A percentile compares a stretch with the other conserved stretches of the same genome.
Evolutionary conservation across 2,888 invertebrate species (phyloP).

Genomic region (Synanthedon andrenaeformis): DNA sequence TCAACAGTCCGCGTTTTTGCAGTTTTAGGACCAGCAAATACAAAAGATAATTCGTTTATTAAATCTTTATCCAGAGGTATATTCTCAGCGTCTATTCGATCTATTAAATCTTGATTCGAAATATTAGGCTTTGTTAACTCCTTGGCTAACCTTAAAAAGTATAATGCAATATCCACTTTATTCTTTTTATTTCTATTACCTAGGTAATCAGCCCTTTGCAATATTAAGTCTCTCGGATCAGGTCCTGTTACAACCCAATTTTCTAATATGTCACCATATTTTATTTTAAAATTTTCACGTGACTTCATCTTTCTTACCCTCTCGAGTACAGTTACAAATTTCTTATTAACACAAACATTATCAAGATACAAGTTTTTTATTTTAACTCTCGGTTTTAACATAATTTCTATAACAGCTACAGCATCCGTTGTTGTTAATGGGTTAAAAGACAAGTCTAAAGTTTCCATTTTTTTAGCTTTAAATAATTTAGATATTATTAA

Average conservation of each 20-base stretch:
- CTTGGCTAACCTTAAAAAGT: neutral
- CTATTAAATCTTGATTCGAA: neutral
- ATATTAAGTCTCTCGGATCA: conserved; percentile 21
- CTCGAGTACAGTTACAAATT: conserved; percentile 16
- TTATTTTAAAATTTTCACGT: conserved; percentile 18
- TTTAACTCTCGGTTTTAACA: conserved; percentile 21
- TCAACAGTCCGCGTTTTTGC: neutral
- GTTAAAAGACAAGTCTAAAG: conserved; percentile 30
- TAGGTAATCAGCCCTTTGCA: conserved; percentile 24
- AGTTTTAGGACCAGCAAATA: neutral
- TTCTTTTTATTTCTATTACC: conserved; percentile 10
- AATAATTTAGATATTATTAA: conserved; percentile 14
- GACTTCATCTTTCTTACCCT: conserved; percentile 20
- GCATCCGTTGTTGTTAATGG: conserved; percentile 24
- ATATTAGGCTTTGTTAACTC: neutral
- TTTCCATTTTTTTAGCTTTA: conserved; percentile 19
- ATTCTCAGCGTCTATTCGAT: neutral
- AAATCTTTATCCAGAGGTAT: neutral
- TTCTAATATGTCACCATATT: conserved; percentile 17
- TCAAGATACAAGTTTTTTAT: conserved; percentile 22
- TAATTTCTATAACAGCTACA: conserved; percentile 14
- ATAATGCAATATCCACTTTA: conserved; percentile 1
- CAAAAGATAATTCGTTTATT: neutral
- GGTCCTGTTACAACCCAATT: conserved; percentile 19
- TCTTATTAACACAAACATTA: conserved; percentile 21